These are phyloP conservation scores for Bombus ignitus DNA, from an alignment of 1,140 invertebrate genomes.

Conservation along the genomic window DNA sequence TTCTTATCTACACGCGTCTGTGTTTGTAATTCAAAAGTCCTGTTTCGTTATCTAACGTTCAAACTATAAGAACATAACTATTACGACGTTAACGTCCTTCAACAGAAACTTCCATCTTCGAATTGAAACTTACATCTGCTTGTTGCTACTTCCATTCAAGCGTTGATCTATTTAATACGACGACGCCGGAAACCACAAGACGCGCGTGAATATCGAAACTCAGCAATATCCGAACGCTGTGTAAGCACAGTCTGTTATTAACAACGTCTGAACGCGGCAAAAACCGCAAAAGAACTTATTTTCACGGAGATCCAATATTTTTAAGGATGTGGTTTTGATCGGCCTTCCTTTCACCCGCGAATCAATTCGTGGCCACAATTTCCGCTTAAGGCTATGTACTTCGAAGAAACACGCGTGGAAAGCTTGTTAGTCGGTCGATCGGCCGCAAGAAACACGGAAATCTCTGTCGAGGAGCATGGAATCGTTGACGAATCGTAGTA, in stretches of 20 bases:
- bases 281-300: neutral
- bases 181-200: neutral
- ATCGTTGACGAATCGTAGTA: neutral
- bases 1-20: too few species aligned
- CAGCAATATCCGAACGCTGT: neutral
- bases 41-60: neutral
- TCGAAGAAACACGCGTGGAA: neutral
- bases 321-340: neutral
- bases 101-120: neutral
- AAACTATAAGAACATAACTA: neutral
- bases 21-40: too few species aligned
- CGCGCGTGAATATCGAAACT: neutral
- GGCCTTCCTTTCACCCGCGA: conserved; percentile 54
- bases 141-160: neutral
- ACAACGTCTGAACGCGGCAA: neutral
- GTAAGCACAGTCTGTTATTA: neutral
- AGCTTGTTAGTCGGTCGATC: conserved; percentile 33
- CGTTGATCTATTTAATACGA: neutral
- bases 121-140: neutral
- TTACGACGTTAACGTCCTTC: neutral
- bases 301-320: conserved; percentile 8
- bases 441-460: neutral
- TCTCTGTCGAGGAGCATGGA: neutral
- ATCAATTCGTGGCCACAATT: conserved; percentile 2
- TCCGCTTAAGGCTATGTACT: conserved; percentile 37